Conservation (phyloP, 2,113 vertebrate species). For the Seriola rivoliana region DNA sequence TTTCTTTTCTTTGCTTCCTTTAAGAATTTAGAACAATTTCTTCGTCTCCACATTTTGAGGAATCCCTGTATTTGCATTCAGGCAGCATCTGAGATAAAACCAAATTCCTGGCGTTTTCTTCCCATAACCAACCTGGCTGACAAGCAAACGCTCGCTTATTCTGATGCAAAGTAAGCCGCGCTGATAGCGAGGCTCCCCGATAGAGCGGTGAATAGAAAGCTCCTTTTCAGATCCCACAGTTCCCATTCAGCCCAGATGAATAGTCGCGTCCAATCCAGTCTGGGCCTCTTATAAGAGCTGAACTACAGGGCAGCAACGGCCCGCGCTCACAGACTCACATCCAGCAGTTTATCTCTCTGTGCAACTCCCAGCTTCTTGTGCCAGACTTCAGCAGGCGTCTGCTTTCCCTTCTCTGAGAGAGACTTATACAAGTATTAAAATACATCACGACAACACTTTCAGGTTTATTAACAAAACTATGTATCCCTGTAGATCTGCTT, state of each 20-base stretch:
- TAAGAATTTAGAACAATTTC: not conserved
- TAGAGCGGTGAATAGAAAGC: conserved; percentile 48
- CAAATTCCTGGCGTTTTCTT: conserved; percentile 46
- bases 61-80: conserved; percentile 27
- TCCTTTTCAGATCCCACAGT: conserved; percentile 52
- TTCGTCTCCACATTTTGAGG: not conserved
- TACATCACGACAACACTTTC: too few species aligned
- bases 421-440: not conserved
- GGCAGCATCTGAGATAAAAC: conserved; percentile 7
- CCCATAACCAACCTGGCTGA: conserved; percentile 64
- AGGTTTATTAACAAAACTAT: too few species aligned
- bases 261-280: conserved; percentile 57
- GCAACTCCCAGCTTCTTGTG: not conserved
- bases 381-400: conserved; percentile 3
- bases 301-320: conserved; percentile 68
- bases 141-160: conserved; percentile 42
- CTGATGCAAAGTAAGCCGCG: conserved; percentile 67
- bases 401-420: not conserved
- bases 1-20: not conserved
- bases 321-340: not conserved
- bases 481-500: too few species aligned
- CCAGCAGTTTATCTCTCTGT: conserved; percentile 16
- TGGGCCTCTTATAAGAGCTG: conserved; percentile 52
- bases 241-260: conserved; percentile 69
- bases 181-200: conserved; percentile 56